Percentiles rank a stretch among this genome's conserved stretches.
These are phyloP conservation scores for Psilopsiagon aurifrons DNA, from an alignment of 2,113 vertebrate species.

Conservation along the genomic window DNA sequence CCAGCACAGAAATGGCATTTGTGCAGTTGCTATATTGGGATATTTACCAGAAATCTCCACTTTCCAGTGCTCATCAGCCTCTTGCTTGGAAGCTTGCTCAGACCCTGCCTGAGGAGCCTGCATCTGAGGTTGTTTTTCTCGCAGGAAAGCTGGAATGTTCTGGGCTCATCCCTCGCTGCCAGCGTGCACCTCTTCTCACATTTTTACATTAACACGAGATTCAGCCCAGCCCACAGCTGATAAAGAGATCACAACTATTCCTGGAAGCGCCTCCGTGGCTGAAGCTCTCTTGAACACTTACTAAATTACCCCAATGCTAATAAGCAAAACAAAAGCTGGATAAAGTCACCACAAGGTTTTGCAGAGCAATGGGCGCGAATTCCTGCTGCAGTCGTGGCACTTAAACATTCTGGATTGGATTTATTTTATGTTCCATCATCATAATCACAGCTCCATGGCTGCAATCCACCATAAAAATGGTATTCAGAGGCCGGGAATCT, in stretches of 20 bases:
- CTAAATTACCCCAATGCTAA: background rate
- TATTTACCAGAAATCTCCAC: background rate
- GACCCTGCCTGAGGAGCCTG: background rate
- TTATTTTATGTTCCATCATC: background rate
- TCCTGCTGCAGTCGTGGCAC: background rate
- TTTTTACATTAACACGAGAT: background rate
- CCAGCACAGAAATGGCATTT: background rate
- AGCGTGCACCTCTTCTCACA: background rate
- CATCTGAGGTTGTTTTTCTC: background rate
- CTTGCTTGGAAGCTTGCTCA: background rate
- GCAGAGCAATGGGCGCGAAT: background rate
- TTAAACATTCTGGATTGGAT: background rate
- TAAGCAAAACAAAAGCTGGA: background rate
- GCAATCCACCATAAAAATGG: background rate
- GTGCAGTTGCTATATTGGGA: background rate
- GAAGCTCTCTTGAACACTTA: constrained; percentile 6
- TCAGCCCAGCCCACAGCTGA: background rate
- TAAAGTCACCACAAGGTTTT: background rate
- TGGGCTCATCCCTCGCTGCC: background rate
- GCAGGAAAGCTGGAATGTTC: background rate
- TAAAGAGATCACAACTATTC: background rate
- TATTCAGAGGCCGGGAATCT: background rate
- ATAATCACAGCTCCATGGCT: background rate
- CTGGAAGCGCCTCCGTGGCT: background rate
- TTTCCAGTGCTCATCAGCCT: background rate